Percentiles rank a stretch among this genome's conserved stretches.
These are phyloP conservation scores for Thamnophis sirtalis DNA, from an alignment of 2,113 vertebrate species.

Conservation along the genomic window DNA sequence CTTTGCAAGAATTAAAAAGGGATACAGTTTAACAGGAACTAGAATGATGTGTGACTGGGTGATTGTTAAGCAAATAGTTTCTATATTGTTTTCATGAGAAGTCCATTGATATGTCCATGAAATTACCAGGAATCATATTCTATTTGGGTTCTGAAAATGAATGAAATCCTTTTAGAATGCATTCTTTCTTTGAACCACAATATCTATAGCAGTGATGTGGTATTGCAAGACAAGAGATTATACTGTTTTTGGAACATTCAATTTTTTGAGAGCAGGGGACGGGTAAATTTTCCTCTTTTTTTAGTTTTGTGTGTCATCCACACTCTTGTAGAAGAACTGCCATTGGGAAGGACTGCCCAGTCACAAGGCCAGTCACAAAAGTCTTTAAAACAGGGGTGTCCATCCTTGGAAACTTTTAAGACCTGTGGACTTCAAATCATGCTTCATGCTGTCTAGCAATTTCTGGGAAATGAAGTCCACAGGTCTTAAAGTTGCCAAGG, in stretches of 20 bases:
- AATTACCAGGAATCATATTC: neutral
- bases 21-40: neutral
- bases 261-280: neutral
- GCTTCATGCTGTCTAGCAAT: neutral
- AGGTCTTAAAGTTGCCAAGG: neutral
- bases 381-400: neutral
- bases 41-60: neutral
- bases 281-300: neutral
- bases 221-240: neutral
- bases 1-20: neutral
- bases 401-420: neutral
- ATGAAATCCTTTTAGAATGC: neutral
- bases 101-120: neutral
- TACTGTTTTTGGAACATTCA: neutral
- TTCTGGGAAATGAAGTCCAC: neutral
- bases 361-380: neutral
- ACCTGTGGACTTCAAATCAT: neutral
- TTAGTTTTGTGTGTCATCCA: neutral
- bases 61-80: neutral
- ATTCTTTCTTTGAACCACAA: neutral
- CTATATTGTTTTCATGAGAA: neutral
- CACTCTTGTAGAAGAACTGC: neutral
- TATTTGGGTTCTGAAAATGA: neutral
- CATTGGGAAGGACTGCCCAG: neutral
- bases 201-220: neutral